phyloP scores from a whole-genome alignment of 1,140 invertebrate species.

The Dreissena polymorpha region DNA sequence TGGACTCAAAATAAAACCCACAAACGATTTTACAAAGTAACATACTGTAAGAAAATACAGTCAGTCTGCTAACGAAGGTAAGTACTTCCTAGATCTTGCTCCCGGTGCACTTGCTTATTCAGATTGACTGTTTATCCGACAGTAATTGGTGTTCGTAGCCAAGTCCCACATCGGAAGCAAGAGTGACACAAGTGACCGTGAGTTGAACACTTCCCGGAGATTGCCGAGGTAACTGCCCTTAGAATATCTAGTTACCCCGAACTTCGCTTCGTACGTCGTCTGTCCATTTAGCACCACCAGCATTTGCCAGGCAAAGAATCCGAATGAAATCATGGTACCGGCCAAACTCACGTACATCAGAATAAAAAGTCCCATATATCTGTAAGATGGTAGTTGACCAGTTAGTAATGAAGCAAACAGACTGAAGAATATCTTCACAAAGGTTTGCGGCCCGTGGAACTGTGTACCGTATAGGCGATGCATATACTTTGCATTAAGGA shows the following conservation, averaged over 20 bases:
- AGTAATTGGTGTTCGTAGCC: not conserved
- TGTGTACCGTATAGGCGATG: conserved; percentile 32
- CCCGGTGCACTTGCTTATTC: too few relatives aligned
- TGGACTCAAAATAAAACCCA: too few relatives aligned
- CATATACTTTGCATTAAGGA: conserved; percentile 30
- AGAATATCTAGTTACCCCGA: conserved; percentile 18
- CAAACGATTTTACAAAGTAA: too few relatives aligned
- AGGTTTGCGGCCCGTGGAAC: conserved; percentile 42
- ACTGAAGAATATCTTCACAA: conserved; percentile 10
- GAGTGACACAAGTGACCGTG: not conserved
- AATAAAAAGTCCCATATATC: conserved; percentile 16
- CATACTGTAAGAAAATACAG: too few relatives aligned
- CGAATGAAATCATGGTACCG: conserved; percentile 28
- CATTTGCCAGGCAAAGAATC: conserved; percentile 42
- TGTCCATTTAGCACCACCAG: not conserved
- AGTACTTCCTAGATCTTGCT: too few relatives aligned
- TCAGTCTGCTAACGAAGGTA: too few relatives aligned
- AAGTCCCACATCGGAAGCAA: conserved; percentile 32
- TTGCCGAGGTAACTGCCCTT: conserved; percentile 19
- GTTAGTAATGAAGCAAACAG: not conserved
- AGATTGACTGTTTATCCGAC: too few relatives aligned
- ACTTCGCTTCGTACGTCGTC: conserved; percentile 23
- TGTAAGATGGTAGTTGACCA: conserved; percentile 5
- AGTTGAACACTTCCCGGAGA: conserved; percentile 31
- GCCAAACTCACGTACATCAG: conserved; percentile 41